Percentiles rank a stretch among this genome's conserved stretches.
phyloP scores from a whole-genome alignment of 2,888 invertebrate genomes.

The Drosophila siamana region DNA sequence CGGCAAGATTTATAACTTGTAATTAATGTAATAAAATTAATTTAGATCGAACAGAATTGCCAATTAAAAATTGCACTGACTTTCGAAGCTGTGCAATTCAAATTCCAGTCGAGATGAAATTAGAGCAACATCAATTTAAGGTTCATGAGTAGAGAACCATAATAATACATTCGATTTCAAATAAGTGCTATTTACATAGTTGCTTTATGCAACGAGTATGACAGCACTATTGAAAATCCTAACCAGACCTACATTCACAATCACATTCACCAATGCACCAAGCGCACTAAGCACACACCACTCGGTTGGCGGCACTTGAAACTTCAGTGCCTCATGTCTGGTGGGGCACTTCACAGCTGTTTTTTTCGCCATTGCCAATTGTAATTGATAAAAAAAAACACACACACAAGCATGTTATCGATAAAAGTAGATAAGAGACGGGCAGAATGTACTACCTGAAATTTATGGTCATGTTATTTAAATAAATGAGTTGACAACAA shows the following conservation, averaged over 20 bases:
- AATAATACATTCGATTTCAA: slow-evolving; percentile 1
- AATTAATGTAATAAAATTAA: too few species aligned
- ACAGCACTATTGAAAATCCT: slow-evolving; percentile 46
- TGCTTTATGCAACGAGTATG: slow-evolving; percentile 37
- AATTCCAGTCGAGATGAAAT: too few species aligned
- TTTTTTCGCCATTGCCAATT: slow-evolving; percentile 46
- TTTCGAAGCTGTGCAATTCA: too few species aligned
- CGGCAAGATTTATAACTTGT: too few species aligned
- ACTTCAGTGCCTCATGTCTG: slow-evolving; percentile 60
- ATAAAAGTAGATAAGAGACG: slow-evolving; percentile 18
- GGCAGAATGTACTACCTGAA: neutral
- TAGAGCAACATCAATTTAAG: too few species aligned
- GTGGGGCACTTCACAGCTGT: slow-evolving; percentile 58
- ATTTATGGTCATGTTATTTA: slow-evolving; percentile 29
- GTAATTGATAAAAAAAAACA: slow-evolving; percentile 30
- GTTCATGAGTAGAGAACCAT: too few species aligned
- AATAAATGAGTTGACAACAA: slow-evolving; percentile 47
- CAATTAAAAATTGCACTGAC: too few species aligned
- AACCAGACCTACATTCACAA: slow-evolving; percentile 17
- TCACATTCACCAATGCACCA: neutral
- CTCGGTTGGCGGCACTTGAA: slow-evolving; percentile 45
- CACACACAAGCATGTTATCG: slow-evolving; percentile 48
- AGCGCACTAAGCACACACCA: slow-evolving; percentile 30
- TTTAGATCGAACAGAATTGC: too few species aligned
- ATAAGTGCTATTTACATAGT: slow-evolving; percentile 11